phyloP scores from a whole-genome alignment of 2,888 invertebrate genomes.

The Epinotia brunnichana region DNA sequence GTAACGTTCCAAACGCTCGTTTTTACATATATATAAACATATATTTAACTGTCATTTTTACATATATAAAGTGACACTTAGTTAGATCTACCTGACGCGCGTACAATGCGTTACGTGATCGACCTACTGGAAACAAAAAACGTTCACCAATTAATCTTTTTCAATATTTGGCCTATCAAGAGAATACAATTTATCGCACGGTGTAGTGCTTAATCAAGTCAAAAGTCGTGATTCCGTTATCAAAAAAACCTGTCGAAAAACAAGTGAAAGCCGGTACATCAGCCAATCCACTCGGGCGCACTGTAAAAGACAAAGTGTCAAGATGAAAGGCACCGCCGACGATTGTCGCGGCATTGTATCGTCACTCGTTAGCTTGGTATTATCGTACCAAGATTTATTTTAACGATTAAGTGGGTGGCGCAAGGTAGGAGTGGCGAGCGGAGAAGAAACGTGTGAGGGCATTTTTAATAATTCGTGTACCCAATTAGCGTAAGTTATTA shows the following conservation, averaged over 20 bases:
- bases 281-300: constrained; percentile 59
- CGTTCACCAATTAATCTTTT: neutral
- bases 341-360: constrained; percentile 82
- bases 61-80: no score
- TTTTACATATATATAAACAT: no score
- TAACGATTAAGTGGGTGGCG: constrained; percentile 72
- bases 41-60: no score
- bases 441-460: neutral
- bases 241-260: constrained; percentile 30
- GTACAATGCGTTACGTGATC: no score
- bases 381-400: constrained; percentile 83
- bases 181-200: constrained; percentile 4
- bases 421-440: constrained; percentile 52
- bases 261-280: constrained; percentile 44
- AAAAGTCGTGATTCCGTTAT: constrained; percentile 11
- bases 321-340: constrained; percentile 80
- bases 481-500: no score
- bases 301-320: constrained; percentile 78
- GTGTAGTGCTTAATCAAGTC: neutral
- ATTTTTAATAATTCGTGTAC: no score
- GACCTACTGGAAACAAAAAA: no score
- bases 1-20: no score
- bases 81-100: no score
- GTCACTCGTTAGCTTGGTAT: constrained; percentile 81
- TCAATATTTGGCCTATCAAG: neutral